These are phyloP conservation scores for Dysdera silvatica DNA, from an alignment of 1,140 invertebrate species.

Conservation along the genomic window DNA sequence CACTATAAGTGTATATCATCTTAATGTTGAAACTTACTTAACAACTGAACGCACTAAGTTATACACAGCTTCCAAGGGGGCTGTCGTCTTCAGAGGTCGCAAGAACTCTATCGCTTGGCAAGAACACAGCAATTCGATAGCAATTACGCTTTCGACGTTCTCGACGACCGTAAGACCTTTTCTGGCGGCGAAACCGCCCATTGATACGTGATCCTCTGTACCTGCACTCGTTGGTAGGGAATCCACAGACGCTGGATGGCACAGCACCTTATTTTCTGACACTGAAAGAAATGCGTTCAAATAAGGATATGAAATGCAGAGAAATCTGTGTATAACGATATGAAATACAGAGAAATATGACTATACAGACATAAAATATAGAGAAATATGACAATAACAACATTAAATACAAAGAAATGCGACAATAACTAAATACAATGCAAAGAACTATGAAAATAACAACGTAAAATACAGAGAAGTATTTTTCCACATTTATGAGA, in stretches of 20 bases:
- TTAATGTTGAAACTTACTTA: slow-evolving; percentile 40
- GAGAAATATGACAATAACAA: too few relatives aligned
- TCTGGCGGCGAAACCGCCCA: slow-evolving; percentile 64
- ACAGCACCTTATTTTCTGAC: slow-evolving; percentile 66
- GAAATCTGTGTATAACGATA: too few relatives aligned
- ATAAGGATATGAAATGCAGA: too few relatives aligned
- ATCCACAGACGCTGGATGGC: slow-evolving; percentile 64
- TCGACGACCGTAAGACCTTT: slow-evolving; percentile 58
- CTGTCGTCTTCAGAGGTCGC: slow-evolving; percentile 59
- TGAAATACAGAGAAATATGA: too few relatives aligned
- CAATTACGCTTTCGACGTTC: slow-evolving; percentile 61
- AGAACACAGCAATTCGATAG: slow-evolving; percentile 61
- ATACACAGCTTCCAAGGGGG: slow-evolving; percentile 61
- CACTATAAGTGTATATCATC: too few relatives aligned
- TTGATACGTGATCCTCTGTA: slow-evolving; percentile 68
- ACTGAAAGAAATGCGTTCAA: too few relatives aligned
- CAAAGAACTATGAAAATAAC: too few relatives aligned
- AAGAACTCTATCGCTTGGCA: slow-evolving; percentile 69
- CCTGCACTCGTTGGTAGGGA: slow-evolving; percentile 63
- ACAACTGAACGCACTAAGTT: slow-evolving; percentile 53
- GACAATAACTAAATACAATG: too few relatives aligned
- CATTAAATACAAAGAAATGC: too few relatives aligned
- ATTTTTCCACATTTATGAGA: too few relatives aligned
- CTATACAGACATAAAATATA: too few relatives aligned
- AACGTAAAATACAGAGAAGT: too few relatives aligned